Base-by-base conservation (phyloP, 2,113 vertebrate genomes). In the Aspiorhynchus laticeps region DNA sequence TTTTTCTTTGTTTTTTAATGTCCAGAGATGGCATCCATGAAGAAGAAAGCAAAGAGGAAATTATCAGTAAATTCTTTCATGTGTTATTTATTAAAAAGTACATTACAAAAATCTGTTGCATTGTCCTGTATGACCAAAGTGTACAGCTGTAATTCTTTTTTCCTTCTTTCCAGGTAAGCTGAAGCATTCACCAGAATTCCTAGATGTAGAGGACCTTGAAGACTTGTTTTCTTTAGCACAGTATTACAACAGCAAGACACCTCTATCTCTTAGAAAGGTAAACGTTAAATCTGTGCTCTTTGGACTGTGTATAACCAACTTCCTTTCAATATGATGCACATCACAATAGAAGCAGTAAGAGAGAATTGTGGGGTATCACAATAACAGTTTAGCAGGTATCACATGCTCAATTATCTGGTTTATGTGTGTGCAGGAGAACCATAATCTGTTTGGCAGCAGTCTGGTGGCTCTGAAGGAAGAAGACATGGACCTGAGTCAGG, bases 181-280 rank as follows among this genome's bases (percentile, higher is more conserved):
- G 88, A 96, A 97, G 93, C 94, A 89, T 1, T 97, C 96, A 65
- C 98, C 98, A 80, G 93, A 96, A 88, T 96, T 95, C 87, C 93
- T 99, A 21, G 96, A 98, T 87, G 75, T 94, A 12, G 97, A 97
- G 87, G 98, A 99, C 89, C 95, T 97, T 91, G 98, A 99, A 89
- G 98, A 99, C 92, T 94, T 99, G 86, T 97, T 99, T 91, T 97
- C 96, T 88, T 90, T 99, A 94, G 98, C 98, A 26, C 97, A 98
- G 75, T 97, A 99, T 94, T 99, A 99, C 91, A 96, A 97, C 95
- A 98, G 96, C 94, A 99, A 97, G 95, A 99, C 98, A 31, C 98
- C 98, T 19, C 92, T 97, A 92, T 99, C 98, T 2, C 97, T 99
- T 90, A 96, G 97, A 90, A 99, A 99, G 97, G 98, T 99, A 94